phyloP scores from a whole-genome alignment of 2,888 invertebrate species.

The Microdon myrmicae region DNA sequence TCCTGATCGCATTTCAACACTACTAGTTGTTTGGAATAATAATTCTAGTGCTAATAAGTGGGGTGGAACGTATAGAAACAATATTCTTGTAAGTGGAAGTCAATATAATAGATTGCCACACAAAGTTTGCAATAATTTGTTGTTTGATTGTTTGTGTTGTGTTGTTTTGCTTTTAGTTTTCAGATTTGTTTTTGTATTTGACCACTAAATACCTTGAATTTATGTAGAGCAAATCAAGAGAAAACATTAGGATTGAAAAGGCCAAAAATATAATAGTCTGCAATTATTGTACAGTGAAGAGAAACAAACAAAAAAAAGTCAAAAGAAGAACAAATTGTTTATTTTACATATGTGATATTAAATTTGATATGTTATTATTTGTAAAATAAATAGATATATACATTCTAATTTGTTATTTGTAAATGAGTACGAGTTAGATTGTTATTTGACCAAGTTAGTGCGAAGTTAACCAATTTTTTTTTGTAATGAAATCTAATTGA shows the following conservation, averaged over 20 bases:
- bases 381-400: background rate
- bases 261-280: conserved; percentile 68
- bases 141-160: conserved; percentile 17
- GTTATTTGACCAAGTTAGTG: too few relatives aligned
- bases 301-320: conserved; percentile 40
- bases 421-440: too few relatives aligned
- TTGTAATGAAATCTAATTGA: conserved; percentile 2
- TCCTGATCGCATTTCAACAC: too few relatives aligned
- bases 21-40: too few relatives aligned
- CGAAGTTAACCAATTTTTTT: conserved; percentile 59
- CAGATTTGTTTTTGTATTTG: conserved; percentile 14
- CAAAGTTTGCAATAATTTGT: too few relatives aligned
- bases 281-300: conserved; percentile 57
- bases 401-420: conserved; percentile 12
- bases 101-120: too few relatives aligned
- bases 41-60: too few relatives aligned
- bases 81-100: too few relatives aligned
- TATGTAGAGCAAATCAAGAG: conserved; percentile 69
- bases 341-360: conserved; percentile 28
- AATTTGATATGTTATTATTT: conserved; percentile 3
- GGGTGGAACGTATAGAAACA: too few relatives aligned
- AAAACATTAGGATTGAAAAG: conserved; percentile 68
- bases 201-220: conserved; percentile 66
- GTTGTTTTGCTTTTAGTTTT: conserved; percentile 16
- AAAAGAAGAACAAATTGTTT: conserved; percentile 29